phyloP scores from a whole-genome alignment of 1,140 invertebrate species.

The Cotesia chilonis region DNA sequence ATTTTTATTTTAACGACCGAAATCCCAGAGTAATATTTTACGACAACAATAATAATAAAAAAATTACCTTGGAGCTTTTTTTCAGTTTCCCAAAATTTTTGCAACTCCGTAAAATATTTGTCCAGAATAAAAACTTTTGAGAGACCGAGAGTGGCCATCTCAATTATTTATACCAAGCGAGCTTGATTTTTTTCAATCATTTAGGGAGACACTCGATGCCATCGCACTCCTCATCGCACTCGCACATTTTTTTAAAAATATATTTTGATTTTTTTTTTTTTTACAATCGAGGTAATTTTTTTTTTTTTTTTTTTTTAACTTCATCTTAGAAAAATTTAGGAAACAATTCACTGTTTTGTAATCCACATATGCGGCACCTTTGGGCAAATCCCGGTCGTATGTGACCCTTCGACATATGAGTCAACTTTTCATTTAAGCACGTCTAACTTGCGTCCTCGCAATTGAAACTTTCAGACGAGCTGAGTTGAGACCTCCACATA shows the following conservation, averaged over 20 bases:
- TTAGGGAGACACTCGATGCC: conserved; percentile 10
- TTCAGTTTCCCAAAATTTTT: conserved; percentile 96
- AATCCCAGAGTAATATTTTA: no score
- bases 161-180: conserved; percentile 44
- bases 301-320: conserved; percentile 7
- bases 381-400: no score
- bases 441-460: neutral
- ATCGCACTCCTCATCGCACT: conserved; percentile 55
- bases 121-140: conserved; percentile 97
- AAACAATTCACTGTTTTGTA: no score
- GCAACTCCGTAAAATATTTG: conserved; percentile 95
- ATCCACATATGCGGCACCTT: no score
- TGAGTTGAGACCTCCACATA: no score
- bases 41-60: neutral
- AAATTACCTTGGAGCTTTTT: conserved; percentile 90
- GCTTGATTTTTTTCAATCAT: neutral
- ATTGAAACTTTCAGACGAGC: neutral
- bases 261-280: neutral
- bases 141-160: conserved; percentile 90
- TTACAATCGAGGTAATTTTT: neutral
- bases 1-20: neutral
- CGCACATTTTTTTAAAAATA: conserved; percentile 52
- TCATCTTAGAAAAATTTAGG: no score
- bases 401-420: neutral
- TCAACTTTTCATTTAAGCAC: conserved; percentile 6